Conservation (phyloP, 2,113 vertebrate species). For the Irena cyanogastra region DNA sequence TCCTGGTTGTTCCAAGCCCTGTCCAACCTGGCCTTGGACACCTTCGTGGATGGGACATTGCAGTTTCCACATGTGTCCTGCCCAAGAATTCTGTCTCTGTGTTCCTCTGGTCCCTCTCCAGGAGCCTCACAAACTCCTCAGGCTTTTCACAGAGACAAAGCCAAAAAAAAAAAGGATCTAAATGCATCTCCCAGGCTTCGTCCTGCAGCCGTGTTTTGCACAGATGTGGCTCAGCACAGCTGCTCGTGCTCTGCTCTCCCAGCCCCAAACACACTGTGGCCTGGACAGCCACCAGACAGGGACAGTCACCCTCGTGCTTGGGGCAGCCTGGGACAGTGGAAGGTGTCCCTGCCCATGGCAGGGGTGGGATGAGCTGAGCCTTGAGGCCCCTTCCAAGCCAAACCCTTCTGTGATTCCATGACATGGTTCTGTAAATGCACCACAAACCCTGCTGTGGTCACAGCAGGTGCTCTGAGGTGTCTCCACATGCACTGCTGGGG, state of each 20-base stretch:
- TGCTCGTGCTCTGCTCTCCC: background rate
- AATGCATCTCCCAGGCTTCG: background rate
- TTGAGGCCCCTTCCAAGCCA: background rate
- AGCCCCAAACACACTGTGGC: background rate
- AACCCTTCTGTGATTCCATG: background rate
- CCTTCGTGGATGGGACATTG: background rate
- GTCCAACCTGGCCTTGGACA: background rate
- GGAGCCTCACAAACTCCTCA: background rate
- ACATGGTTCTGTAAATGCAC: background rate
- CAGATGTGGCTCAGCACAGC: background rate
- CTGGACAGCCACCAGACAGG: background rate
- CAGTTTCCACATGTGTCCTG: background rate
- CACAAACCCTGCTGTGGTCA: background rate
- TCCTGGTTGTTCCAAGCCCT: rapidly evolving
- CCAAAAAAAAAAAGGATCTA: background rate
- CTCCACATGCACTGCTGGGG: rapidly evolving
- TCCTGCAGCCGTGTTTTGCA: background rate
- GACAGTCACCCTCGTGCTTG: background rate
- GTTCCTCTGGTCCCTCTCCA: background rate
- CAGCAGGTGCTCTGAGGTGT: background rate
- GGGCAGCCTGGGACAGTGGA: background rate
- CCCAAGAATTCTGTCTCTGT: background rate
- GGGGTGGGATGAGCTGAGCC: background rate
- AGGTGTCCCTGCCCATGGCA: background rate
- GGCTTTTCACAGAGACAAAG: background rate